Percentiles rank a stretch among this genome's conserved stretches.
phyloP scores from a whole-genome alignment of 1,140 invertebrate genomes.

The Druon quercuslanigerum region DNA sequence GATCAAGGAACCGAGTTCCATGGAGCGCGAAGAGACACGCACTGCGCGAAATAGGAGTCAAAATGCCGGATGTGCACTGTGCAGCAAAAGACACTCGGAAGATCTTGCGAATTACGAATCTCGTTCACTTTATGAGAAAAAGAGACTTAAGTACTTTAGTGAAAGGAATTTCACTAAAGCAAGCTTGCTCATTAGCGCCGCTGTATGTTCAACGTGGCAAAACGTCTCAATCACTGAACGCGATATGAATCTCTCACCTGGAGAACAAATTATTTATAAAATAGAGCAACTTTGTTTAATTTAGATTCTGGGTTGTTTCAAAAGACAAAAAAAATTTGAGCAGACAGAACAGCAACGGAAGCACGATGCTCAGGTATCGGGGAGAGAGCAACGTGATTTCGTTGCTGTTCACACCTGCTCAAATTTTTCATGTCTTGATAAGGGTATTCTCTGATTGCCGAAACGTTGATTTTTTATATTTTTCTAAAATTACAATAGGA shows the following conservation, averaged over 20 bases:
- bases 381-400: too few relatives aligned
- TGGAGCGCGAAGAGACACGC: constrained; percentile 46
- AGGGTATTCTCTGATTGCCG: too few relatives aligned
- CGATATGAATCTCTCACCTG: not conserved
- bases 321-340: too few relatives aligned
- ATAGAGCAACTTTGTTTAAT: too few relatives aligned
- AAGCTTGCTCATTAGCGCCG: constrained; percentile 12
- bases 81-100: constrained; percentile 7
- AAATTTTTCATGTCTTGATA: too few relatives aligned
- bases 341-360: too few relatives aligned
- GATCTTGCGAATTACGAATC: not conserved
- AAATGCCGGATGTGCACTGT: constrained; percentile 43
- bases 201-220: not conserved
- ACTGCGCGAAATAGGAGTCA: constrained; percentile 43
- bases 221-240: constrained; percentile 24
- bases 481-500: too few relatives aligned
- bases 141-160: not conserved
- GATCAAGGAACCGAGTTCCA: constrained; percentile 38
- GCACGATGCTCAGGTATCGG: too few relatives aligned
- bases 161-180: not conserved
- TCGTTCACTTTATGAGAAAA: constrained; percentile 32
- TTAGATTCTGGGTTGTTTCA: too few relatives aligned
- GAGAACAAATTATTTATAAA: too few relatives aligned
- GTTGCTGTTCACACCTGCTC: too few relatives aligned
- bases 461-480: too few relatives aligned